Evolutionary conservation across 2,888 invertebrate species (phyloP), one percentile per base, ranked within the genome.

Genomic region (Celastrina argiolus): DNA sequence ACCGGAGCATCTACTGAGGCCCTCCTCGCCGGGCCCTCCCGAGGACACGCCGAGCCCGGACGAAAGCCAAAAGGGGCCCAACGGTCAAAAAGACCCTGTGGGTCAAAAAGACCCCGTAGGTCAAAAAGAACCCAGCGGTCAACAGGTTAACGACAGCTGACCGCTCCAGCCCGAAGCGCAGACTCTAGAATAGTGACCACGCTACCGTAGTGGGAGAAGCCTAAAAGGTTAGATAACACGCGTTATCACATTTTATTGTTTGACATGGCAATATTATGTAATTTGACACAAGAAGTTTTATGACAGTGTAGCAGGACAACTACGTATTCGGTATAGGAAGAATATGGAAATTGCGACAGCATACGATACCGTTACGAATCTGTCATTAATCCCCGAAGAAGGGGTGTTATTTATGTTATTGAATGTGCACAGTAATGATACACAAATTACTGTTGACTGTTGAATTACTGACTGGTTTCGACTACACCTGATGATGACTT

Each of bases 1-100:
- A 73, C 95, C 96, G 74, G 95, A 95, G 78, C 94, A 95, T 88
- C 92, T 96, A 81, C 90, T 95, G 81, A 75, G 73, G 74, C 74
- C 75, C 65, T 66, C 78, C 68, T 74, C 75, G 45, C 71, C 74
- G 56, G 71, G 72, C 56, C 74, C 74, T 61, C 68, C 22, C 51
- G 51, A 26, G 2, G 45, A 67, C 72, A 70, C 69, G 42, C 65
- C 67, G 66, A 56, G 61, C 42, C 59, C 16, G 28, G 64, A 42
- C 34, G 45, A 28, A 16, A 41, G 10, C 26, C 64, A 5, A 16
- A 39, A 58, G 22, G 59, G 14, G 6, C 36, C 65, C 16, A 28
- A 16, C 14, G 28, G 34, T 16, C 56, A 45, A 36, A 39, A 42
- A n/a, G 34, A 45, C 59, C 59, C 34, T 10, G 8, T 7, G 39